Percentiles rank a stretch among this genome's conserved stretches.
phyloP scores from a whole-genome alignment of 2,888 invertebrate species.

The Cecidostiba fungosa region DNA sequence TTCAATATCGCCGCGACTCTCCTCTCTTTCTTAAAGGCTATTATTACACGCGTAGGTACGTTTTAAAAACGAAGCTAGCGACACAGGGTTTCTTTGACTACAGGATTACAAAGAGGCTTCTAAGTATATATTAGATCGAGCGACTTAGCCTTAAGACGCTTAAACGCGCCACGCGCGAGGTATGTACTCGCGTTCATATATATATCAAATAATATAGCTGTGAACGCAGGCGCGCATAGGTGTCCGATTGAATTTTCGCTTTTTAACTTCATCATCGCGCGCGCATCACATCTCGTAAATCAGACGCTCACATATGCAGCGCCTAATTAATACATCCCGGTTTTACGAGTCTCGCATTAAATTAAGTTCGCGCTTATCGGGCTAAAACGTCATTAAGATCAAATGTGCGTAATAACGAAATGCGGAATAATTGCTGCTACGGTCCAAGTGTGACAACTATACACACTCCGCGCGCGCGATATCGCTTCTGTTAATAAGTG shows the following conservation, averaged over 20 bases:
- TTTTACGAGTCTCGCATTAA: constrained; percentile 9
- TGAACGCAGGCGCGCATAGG: not conserved
- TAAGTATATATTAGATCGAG: constrained; percentile 74
- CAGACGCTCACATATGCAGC: not conserved
- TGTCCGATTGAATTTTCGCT: constrained; percentile 7
- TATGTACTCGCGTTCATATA: not conserved
- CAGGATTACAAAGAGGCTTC: constrained; percentile 76
- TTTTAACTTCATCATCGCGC: not conserved
- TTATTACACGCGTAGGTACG: not conserved
- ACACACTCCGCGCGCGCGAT: constrained; percentile 25
- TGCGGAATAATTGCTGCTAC: constrained; percentile 52
- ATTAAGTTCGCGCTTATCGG: constrained; percentile 10
- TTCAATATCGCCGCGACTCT: not conserved
- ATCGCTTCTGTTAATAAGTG: constrained; percentile 62
- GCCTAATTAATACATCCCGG: not conserved
- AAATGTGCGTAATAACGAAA: constrained; percentile 44
- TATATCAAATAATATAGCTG: not conserved
- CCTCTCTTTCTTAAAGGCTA: not conserved
- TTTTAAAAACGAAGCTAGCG: constrained; percentile 43
- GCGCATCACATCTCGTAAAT: too few species aligned
- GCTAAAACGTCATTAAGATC: constrained; percentile 54
- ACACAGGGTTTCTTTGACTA: constrained; percentile 74
- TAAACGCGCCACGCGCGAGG: constrained; percentile 57
- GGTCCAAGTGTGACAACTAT: constrained; percentile 53
- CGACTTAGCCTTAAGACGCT: constrained; percentile 69